Evolutionary conservation across 2,888 invertebrate species (phyloP).

Genomic region (Tenthredo mesomela): DNA sequence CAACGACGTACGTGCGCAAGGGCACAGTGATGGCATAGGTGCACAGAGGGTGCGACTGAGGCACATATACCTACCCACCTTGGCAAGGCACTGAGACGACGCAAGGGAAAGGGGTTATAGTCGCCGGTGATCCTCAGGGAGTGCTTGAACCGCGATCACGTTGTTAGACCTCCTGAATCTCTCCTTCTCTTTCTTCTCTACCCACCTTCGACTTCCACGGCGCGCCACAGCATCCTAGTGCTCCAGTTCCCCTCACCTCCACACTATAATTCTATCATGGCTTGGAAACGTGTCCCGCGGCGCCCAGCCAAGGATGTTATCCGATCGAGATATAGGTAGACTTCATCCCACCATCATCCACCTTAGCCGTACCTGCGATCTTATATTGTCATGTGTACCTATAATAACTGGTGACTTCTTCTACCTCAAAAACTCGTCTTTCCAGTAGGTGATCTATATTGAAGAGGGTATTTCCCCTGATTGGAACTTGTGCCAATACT

Average conservation of each 20-base stretch:
- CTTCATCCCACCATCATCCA: conserved; percentile 8
- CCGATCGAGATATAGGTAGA: conserved; percentile 40
- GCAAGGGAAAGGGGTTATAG: conserved; percentile 42
- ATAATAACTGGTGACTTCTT: not conserved
- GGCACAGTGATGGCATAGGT: conserved; percentile 32
- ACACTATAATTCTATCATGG: conserved; percentile 51
- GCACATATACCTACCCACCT: not conserved
- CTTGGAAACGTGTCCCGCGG: conserved; percentile 43
- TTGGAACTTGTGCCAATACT: not conserved
- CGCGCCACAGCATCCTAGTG: not conserved
- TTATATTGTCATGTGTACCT: conserved; percentile 21
- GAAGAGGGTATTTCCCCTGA: not conserved
- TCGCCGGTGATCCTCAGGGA: conserved; percentile 67
- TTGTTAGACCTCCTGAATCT: conserved; percentile 65
- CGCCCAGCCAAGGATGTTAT: conserved; percentile 42
- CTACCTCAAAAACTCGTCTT: not conserved
- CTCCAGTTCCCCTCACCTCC: not conserved
- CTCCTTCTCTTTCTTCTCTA: conserved; percentile 45
- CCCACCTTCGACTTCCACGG: conserved; percentile 23
- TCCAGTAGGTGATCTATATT: not conserved
- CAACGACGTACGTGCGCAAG: conserved; percentile 44
- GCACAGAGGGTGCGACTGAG: conserved; percentile 28
- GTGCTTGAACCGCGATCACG: conserved; percentile 70
- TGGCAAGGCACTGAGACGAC: not conserved
- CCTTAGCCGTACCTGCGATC: not conserved